Conservation (phyloP, 2,888 invertebrate species). For the Mycalesis mineus region DNA sequence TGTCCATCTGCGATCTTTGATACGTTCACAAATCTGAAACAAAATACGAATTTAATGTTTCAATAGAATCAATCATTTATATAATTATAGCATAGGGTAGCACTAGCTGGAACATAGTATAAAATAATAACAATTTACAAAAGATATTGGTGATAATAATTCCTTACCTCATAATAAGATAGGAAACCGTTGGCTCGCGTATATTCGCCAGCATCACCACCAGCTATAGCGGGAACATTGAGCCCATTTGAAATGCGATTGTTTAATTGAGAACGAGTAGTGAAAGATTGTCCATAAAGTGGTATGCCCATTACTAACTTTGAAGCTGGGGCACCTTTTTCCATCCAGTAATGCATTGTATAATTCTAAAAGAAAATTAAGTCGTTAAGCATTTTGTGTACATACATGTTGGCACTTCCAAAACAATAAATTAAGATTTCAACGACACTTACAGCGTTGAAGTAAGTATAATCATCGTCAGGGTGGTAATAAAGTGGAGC, state of each 20-base stretch:
- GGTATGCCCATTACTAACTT: constrained; percentile 94
- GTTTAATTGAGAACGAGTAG: constrained; percentile 75
- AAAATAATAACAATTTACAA: too few species aligned
- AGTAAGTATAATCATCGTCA: constrained; percentile 88
- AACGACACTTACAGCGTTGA: constrained; percentile 83
- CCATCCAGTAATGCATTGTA: constrained; percentile 93
- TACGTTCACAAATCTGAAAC: constrained; percentile 86
- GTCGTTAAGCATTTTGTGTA: too few species aligned
- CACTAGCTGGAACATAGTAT: neutral
- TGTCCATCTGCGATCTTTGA: constrained; percentile 87
- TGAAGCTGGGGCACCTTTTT: constrained; percentile 87
- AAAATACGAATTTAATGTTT: neutral
- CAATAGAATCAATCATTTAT: neutral
- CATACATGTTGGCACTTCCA: too few species aligned
- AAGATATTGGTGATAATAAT: too few species aligned
- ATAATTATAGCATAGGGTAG: neutral
- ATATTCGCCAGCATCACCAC: constrained; percentile 90
- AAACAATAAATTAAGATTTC: too few species aligned
- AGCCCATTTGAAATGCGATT: constrained; percentile 67
- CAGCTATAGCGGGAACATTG: constrained; percentile 86
- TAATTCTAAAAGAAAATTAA: constrained; percentile 80
- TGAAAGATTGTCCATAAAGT: constrained; percentile 91
- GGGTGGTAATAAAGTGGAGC: constrained; percentile 90
- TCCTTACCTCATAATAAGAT: constrained; percentile 88
- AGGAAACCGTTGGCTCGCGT: constrained; percentile 91